Base-by-base conservation (phyloP, 2,888 invertebrate genomes). In the Caenorhabditis japonica region DNA sequence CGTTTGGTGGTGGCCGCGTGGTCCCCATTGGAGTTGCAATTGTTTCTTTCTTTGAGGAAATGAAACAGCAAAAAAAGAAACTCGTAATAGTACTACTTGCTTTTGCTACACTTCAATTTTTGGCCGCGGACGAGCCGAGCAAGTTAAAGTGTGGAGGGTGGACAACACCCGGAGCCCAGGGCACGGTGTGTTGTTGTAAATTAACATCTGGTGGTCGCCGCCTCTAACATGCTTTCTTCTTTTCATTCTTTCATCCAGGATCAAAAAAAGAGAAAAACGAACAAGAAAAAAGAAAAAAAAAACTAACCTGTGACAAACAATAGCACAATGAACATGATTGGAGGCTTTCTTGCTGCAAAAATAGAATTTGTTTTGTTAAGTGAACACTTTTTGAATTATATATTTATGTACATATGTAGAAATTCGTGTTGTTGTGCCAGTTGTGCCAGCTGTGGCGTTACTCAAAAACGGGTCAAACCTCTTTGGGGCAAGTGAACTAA, bases 41-140 rank as follows among this genome's bases (percentile, higher is more conserved):
- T 51, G 51, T 51, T 51, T 51, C 64, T 64, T 64, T 64, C n/a
- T n/a, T 47, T 25, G n/a, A 34, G 62, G 62, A 62, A 62, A 62
- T 62, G 62, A 62, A 62, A 62, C 43, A 52, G 39, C 19, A 41
- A 43, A 27, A 36, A 36, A 46, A 38, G 39, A 4, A n/a, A 3
- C 10, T 27, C 46, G 25, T 23, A 46, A 23, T 38, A 36, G 33
- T 30, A 21, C 23, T 17, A 39, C 51, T 17, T 5, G 47, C 58
- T 56, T 36, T 46, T 25, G 23, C 51, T 23, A 17, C 51, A 34
- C 36, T 49, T 55, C n/a, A n/a, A 25, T 33, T 59, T 46, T 58
- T 59, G 47, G 30, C 39, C 27, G 38, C 46, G 34, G 21, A 17
- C 30, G 15, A 33, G 59, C 39, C 59, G 41, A 39, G n/a, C n/a